Conservation (phyloP, 2,113 vertebrate species). For the Oenanthe oenanthe region DNA sequence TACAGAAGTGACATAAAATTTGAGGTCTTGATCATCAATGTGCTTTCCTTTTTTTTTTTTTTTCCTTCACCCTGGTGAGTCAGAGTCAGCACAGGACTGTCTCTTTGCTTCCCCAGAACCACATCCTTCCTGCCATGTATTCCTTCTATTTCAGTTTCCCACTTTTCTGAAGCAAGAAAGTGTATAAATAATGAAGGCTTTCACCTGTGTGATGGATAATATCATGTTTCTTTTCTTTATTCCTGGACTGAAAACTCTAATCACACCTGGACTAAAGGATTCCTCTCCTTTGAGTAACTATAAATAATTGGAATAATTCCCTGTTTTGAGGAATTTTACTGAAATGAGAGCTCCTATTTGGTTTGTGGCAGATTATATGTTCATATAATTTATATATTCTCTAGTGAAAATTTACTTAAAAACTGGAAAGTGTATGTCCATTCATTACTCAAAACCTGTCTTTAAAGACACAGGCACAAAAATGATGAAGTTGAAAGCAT, state of each 20-base stretch:
- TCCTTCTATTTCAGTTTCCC: background rate
- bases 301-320: background rate
- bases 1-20: background rate
- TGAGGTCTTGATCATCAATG: background rate
- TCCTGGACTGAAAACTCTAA: background rate
- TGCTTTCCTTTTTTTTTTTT: background rate
- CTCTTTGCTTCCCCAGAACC: background rate
- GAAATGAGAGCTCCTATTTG: background rate
- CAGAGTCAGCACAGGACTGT: background rate
- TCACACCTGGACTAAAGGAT: background rate
- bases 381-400: background rate
- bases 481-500: background rate
- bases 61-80: background rate
- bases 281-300: background rate
- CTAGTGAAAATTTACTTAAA: background rate
- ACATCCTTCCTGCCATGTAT: background rate
- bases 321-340: background rate
- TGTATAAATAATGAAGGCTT: background rate
- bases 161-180: background rate
- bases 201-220: fast-evolving
- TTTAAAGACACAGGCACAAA: background rate
- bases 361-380: background rate
- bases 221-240: background rate
- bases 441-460: background rate
- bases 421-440: background rate